Conservation (phyloP, 2,113 vertebrate species). For the Prolemur simus region DNA sequence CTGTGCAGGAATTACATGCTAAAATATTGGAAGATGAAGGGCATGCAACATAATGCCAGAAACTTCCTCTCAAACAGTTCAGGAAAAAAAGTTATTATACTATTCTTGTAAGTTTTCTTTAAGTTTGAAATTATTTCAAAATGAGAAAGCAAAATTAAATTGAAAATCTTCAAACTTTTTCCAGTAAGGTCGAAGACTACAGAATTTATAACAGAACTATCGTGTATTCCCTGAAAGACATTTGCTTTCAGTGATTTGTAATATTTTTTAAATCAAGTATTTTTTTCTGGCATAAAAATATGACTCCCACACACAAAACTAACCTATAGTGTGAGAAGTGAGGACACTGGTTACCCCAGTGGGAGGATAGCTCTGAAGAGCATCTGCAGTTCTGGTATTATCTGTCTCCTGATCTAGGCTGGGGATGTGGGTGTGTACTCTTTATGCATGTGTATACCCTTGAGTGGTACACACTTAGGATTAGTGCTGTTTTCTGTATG, state of each 20-base stretch:
- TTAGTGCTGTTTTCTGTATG: not conserved
- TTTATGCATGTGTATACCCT: not conserved
- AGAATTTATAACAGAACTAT: not conserved
- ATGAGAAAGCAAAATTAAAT: not conserved
- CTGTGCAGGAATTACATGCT: not conserved
- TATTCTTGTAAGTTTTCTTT: not conserved
- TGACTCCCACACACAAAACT: not conserved
- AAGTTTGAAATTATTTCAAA: not conserved
- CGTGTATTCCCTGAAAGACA: not conserved
- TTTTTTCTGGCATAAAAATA: not conserved
- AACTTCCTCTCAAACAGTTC: not conserved
- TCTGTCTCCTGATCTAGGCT: not conserved
- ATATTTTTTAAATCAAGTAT: not conserved
- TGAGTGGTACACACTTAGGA: not conserved
- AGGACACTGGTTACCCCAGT: not conserved
- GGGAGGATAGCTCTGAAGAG: not conserved
- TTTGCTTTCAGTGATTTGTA: not conserved
- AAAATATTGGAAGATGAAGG: not conserved
- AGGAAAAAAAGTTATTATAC: not conserved
- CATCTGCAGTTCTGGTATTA: not conserved
- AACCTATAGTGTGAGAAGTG: not conserved
- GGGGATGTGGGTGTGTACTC: rapidly evolving
- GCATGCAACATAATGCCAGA: not conserved
- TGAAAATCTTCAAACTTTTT: not conserved
- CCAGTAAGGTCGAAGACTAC: not conserved